Base-by-base conservation (phyloP, 1,140 invertebrate species). In the Hyles vespertilio region DNA sequence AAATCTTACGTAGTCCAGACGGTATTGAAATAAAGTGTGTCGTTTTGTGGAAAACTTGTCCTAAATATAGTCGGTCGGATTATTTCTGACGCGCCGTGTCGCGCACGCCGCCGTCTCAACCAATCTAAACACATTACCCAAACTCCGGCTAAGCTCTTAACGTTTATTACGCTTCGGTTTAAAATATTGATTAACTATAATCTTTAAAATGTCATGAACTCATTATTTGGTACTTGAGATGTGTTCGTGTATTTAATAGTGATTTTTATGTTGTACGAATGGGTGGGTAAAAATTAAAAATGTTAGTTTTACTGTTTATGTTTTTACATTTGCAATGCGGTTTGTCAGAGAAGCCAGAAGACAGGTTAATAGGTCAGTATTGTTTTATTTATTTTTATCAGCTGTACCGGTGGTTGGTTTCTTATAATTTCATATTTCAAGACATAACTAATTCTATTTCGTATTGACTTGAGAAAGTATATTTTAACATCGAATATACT, bases 1-100 rank as follows among this genome's bases (percentile, higher is more conserved):
- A 55, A 58, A 55, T 59, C 48, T 51, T 59, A 51, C 58, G 59
- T 62, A 44, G 22, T 52, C 33, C 58, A 63, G 64, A 67, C 63
- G 64, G 54, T 64, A 63, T 67, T 52, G 61, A 67, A 63, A 67
- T 65, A 68, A 82, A 81, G 81, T 84, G 69, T 85, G 82, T 87
- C 84, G 76, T 83, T 84, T 83, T 79, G 72, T 71, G 72, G 77
- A 84, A 87, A 83, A 77, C 78, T 72, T 65, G 69, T 72, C 72
- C 81, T 85, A 85, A 79, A 85, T 84, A 76, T 85, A 85, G 81
- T 54, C 51, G 58, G 65, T 22, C 63, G 74, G 82, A 85, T 85
- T 87, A 87, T 87, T 87, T 85, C 71, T 70, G 84, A 75, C 69
- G 63, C 65, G 57, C 48, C 68, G 70, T 81, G 81, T 81, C 81